phyloP scores from a whole-genome alignment of 1,140 invertebrate species.

The Lordiphosa stackelbergi region DNA sequence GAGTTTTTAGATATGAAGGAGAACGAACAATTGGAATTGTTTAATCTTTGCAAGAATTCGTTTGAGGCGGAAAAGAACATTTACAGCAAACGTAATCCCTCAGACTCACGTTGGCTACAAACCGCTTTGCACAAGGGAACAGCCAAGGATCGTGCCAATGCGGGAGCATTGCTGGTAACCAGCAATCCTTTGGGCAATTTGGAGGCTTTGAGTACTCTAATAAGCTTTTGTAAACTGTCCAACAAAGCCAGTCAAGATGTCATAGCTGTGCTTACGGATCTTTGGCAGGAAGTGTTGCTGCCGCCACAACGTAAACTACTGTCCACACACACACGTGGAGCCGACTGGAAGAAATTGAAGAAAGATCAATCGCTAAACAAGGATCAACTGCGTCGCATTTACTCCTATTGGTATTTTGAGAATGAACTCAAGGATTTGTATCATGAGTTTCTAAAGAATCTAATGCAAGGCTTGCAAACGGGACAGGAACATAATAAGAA shows the following conservation, averaged over 20 bases:
- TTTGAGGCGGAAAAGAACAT: conserved; percentile 58
- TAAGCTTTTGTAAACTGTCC: conserved; percentile 84
- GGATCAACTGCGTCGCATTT: conserved; percentile 75
- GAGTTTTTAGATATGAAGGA: conserved; percentile 75
- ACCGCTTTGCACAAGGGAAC: conserved; percentile 86
- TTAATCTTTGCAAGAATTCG: conserved; percentile 61
- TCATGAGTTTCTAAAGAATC: conserved; percentile 66
- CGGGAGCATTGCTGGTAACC: conserved; percentile 85
- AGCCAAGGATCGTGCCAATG: conserved; percentile 86
- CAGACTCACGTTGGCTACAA: conserved; percentile 81
- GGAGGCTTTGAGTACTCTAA: conserved; percentile 80
- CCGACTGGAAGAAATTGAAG: conserved; percentile 72
- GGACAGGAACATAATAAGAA: conserved; percentile 86
- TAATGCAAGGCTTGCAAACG: conserved; percentile 70
- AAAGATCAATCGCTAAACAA: conserved; percentile 56
- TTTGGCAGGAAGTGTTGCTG: conserved; percentile 85
- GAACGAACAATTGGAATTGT: conserved; percentile 65
- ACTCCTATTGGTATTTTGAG: conserved; percentile 84
- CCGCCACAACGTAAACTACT: conserved; percentile 82
- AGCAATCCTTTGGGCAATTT: conserved; percentile 87
- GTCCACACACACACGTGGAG: conserved; percentile 82
- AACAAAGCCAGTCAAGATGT: conserved; percentile 83
- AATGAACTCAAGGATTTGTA: conserved; percentile 85
- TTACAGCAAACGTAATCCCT: conserved; percentile 66
- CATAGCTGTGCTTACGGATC: conserved; percentile 83